Conservation (phyloP, 1,140 invertebrate species). For the Lasioglossum baleicum region DNA sequence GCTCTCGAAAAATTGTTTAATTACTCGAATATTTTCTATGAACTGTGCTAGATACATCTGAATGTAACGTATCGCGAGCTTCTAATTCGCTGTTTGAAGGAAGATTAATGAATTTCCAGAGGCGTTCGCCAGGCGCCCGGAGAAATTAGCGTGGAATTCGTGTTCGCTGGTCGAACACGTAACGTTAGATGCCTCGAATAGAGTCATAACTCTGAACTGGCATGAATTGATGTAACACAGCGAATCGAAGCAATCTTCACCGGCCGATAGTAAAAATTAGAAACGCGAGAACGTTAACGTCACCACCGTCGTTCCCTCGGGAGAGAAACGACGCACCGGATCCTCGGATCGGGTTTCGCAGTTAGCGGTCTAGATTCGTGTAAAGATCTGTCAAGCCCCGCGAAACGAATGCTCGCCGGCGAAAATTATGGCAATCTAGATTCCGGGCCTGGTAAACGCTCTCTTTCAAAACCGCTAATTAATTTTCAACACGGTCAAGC, state of each 20-base stretch:
- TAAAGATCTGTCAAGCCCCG: slow-evolving; percentile 35
- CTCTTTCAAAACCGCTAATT: slow-evolving; percentile 18
- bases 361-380: slow-evolving; percentile 41
- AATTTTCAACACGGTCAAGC: slow-evolving; percentile 25
- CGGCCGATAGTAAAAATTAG: background rate
- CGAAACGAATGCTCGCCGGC: slow-evolving; percentile 9
- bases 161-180: background rate
- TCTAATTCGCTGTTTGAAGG: no score
- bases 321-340: slow-evolving; percentile 26
- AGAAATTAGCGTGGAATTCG: background rate
- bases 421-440: slow-evolving; percentile 40
- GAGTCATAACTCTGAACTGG: slow-evolving; percentile 6
- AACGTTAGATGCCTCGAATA: background rate
- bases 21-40: no score
- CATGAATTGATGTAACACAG: background rate
- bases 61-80: no score
- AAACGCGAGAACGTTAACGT: slow-evolving; percentile 38
- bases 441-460: slow-evolving; percentile 26
- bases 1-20: no score
- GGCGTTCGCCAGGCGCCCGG: background rate
- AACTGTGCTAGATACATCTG: no score
- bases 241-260: background rate
- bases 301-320: slow-evolving; percentile 15
- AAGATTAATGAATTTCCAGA: no score
- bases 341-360: slow-evolving; percentile 30